A percentile compares a stretch with the other conserved stretches of the same genome.
Evolutionary conservation across 2,888 invertebrate genomes (phyloP).

Genomic region (Metopia argyrocephala): DNA sequence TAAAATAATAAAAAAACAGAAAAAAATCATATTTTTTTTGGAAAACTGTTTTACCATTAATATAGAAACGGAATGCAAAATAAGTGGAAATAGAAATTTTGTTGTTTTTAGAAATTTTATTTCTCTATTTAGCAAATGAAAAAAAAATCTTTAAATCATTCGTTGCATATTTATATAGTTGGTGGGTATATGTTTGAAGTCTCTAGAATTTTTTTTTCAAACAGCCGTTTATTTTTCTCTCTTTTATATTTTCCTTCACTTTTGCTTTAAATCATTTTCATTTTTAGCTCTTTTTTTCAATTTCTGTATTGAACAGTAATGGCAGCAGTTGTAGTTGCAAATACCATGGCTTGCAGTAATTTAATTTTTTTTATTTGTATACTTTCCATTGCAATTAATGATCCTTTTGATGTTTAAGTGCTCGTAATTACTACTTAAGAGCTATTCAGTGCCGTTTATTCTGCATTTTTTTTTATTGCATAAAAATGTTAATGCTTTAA

Average conservation of each 20-base stretch:
- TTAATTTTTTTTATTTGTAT: neutral
- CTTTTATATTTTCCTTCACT: neutral
- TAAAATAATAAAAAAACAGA: neutral
- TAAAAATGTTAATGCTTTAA: neutral
- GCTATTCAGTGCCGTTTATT: neutral
- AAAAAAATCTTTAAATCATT: neutral
- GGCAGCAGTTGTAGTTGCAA: neutral
- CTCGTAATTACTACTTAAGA: slow-evolving; percentile 6
- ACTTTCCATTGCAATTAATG: neutral
- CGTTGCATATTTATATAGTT: neutral
- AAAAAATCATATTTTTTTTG: slow-evolving; percentile 11
- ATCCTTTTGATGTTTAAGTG: slow-evolving; percentile 17
- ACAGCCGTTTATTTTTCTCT: neutral
- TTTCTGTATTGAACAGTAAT: slow-evolving; percentile 7
- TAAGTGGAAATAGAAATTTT: slow-evolving; percentile 34
- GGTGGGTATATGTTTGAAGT: neutral
- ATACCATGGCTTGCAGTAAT: neutral
- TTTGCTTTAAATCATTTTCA: neutral
- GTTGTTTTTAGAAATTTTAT: neutral
- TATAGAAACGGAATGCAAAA: slow-evolving; percentile 2
- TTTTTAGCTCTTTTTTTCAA: neutral
- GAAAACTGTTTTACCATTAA: slow-evolving; percentile 29
- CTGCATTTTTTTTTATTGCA: neutral
- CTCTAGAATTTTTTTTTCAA: slow-evolving; percentile 1
- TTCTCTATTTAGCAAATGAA: neutral